Conservation (phyloP, 2,888 invertebrate species). For the Pycnomerus fuliginosus region DNA sequence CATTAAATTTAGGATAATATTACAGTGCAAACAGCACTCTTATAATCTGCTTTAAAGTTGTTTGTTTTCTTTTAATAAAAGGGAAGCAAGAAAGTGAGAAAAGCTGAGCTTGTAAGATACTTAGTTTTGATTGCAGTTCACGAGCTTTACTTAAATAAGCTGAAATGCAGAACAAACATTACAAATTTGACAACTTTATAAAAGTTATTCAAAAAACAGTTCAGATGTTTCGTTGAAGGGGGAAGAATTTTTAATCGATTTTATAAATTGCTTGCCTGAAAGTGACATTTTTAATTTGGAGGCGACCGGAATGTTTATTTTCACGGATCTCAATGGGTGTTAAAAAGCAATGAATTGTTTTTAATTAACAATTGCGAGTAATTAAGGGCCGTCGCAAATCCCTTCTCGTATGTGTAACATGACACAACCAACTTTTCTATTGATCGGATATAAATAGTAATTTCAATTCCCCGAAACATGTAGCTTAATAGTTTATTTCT, state of each 20-base stretch:
- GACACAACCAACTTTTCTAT: no score
- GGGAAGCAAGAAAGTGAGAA: constrained; percentile 9
- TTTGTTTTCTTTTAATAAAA: constrained; percentile 23
- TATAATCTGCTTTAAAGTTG: constrained; percentile 24
- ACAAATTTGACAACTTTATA: no score
- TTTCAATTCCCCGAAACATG: no score
- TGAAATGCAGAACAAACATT: no score
- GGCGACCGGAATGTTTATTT: constrained; percentile 4
- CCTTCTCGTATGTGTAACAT: no score
- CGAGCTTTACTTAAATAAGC: no score
- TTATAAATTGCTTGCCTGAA: constrained; percentile 11
- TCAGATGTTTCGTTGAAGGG: constrained; percentile 1
- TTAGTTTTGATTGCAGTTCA: constrained; percentile 4
- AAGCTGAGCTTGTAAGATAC: constrained; percentile 15
- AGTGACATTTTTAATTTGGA: constrained; percentile 19
- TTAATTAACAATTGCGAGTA: neutral
- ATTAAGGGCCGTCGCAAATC: neutral
- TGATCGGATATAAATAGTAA: no score
- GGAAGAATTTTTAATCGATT: constrained; percentile 14
- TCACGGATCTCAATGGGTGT: constrained; percentile 1
- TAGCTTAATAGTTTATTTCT: no score
- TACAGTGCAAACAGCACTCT: constrained; percentile 18
- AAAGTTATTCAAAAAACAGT: neutral
- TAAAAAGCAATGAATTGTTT: neutral
- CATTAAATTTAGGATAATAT: constrained; percentile 1